Evolutionary conservation across 2,797 vertebrate species (phyloP).

Genomic region (Myiotriccus ornatus): DNA sequence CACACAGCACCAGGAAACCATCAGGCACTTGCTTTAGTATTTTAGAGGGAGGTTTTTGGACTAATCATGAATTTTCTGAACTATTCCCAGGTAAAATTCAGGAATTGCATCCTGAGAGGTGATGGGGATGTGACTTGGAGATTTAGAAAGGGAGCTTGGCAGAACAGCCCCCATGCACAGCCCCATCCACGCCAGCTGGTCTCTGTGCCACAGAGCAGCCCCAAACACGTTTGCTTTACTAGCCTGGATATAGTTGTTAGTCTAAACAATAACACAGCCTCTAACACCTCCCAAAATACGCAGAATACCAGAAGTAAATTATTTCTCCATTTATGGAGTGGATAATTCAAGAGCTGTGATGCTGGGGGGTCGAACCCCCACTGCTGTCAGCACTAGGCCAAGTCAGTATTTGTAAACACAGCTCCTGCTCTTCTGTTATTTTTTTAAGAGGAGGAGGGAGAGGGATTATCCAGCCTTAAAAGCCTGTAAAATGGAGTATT

Average conservation of each 20-base stretch:
- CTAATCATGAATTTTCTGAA: not conserved
- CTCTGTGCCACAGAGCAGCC: rapidly evolving
- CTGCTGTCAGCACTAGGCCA: not conserved
- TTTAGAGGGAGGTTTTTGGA: not conserved
- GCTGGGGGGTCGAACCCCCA: not conserved
- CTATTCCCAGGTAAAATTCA: rapidly evolving
- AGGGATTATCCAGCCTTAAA: not conserved
- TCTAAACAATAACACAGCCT: conserved; percentile 20
- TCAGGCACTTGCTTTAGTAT: not conserved
- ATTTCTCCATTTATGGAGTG: conserved; percentile 1
- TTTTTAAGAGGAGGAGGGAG: not conserved
- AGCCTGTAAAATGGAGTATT: not conserved
- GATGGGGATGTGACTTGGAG: not conserved
- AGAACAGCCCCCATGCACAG: rapidly evolving
- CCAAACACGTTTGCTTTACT: not conserved
- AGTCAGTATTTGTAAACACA: not conserved
- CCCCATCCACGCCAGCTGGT: not conserved
- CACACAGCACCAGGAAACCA: not conserved
- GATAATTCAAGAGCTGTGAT: not conserved
- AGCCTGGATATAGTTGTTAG: not conserved
- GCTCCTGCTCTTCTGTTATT: not conserved
- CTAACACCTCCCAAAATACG: not conserved
- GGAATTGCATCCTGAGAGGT: rapidly evolving
- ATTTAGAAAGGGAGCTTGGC: not conserved
- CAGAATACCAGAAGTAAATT: not conserved